phyloP scores from a whole-genome alignment of 1,140 invertebrate species.

The Anadara kagoshimensis region DNA sequence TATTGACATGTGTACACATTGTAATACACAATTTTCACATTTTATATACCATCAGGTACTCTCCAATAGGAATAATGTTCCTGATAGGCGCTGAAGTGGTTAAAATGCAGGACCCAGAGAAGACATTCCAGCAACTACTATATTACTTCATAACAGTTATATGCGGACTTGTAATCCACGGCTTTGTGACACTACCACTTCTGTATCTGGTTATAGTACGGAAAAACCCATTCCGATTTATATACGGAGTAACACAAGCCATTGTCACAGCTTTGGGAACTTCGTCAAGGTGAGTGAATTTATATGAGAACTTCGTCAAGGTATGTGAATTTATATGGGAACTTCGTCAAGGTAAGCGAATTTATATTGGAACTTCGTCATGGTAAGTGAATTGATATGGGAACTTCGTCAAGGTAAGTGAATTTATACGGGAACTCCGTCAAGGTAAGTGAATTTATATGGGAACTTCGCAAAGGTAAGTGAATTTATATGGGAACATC shows the following conservation, averaged over 20 bases:
- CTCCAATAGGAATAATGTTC: conserved; percentile 93
- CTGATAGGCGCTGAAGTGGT: conserved; percentile 91
- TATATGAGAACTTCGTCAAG: too few relatives aligned
- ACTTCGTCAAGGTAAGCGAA: too few relatives aligned
- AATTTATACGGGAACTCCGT: too few relatives aligned
- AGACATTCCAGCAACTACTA: conserved; percentile 60
- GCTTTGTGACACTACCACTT: conserved; percentile 67
- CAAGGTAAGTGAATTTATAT: too few relatives aligned
- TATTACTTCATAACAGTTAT: conserved; percentile 71
- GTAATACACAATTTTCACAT: neutral
- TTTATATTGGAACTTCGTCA: too few relatives aligned
- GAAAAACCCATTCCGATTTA: conserved; percentile 68
- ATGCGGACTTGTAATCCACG: conserved; percentile 66
- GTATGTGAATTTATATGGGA: too few relatives aligned
- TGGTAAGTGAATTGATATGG: too few relatives aligned
- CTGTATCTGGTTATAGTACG: conserved; percentile 66
- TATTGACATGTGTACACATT: too few relatives aligned
- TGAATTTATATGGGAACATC: too few relatives aligned
- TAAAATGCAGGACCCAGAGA: conserved; percentile 82
- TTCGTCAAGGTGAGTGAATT: conserved; percentile 66
- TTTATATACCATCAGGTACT: conserved; percentile 80
- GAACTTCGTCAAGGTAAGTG: too few relatives aligned
- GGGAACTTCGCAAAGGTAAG: too few relatives aligned
- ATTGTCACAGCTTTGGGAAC: conserved; percentile 69
- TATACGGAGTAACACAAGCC: conserved; percentile 65